Evolutionary conservation across 64 coral and sea anemone species (phyloP).

Genomic region (Stylophora pistillata): DNA sequence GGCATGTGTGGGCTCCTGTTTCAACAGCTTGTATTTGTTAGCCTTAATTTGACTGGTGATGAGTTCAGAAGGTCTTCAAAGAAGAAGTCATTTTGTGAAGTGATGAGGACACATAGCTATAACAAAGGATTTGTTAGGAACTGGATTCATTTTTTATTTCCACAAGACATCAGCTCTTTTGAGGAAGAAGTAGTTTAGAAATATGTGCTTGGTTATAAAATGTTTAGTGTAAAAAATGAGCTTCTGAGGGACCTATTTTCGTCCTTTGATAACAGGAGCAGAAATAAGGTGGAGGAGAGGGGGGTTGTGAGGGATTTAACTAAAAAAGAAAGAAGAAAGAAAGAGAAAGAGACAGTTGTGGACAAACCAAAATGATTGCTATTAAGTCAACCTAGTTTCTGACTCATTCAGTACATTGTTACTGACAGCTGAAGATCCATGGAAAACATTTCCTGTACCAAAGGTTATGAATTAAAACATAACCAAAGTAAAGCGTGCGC

Average conservation of each 20-base stretch:
- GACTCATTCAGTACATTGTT: too few species aligned
- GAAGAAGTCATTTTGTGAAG: conserved; percentile 65
- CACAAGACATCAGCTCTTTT: background rate
- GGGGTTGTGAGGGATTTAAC: too few species aligned
- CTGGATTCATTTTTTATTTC: conserved; percentile 73
- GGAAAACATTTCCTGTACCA: too few species aligned
- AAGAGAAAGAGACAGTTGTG: too few species aligned
- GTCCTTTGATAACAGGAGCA: too few species aligned
- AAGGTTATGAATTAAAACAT: too few species aligned
- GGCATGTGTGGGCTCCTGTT: conserved; percentile 68
- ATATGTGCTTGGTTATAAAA: background rate
- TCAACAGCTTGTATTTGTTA: conserved; percentile 78
- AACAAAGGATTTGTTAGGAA: conserved; percentile 75
- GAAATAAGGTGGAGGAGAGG: too few species aligned
- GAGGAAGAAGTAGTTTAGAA: conserved; percentile 19
- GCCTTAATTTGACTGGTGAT: conserved; percentile 87
- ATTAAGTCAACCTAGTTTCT: too few species aligned
- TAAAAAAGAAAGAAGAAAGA: too few species aligned
- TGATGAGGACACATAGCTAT: conserved; percentile 61
- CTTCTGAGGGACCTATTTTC: background rate
- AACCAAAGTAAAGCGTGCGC: too few species aligned
- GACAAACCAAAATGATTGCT: too few species aligned
- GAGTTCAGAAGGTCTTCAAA: conserved; percentile 77
- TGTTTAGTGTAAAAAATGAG: background rate
- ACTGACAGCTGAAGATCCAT: too few species aligned